These are phyloP conservation scores for Penaeus chinensis DNA, from an alignment of 1,140 invertebrate genomes.

Conservation along the genomic window DNA sequence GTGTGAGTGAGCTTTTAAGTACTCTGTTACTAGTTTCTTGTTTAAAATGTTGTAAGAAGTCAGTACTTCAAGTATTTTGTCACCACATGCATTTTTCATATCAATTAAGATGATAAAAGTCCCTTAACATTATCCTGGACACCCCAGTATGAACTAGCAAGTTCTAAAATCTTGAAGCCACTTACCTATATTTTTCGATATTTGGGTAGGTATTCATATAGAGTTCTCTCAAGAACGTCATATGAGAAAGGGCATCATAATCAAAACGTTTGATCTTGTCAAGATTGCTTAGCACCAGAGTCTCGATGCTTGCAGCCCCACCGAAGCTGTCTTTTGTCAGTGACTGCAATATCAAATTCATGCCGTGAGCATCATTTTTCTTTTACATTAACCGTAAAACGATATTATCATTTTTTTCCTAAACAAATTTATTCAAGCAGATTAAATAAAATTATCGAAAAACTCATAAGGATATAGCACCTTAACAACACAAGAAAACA, in stretches of 20 bases:
- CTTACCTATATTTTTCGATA: constrained; percentile 63
- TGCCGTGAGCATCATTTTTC: no score
- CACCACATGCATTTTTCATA: no score
- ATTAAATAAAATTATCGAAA: no score
- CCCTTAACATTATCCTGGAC: background rate
- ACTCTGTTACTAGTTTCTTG: no score
- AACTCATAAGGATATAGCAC: no score
- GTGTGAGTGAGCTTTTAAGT: no score
- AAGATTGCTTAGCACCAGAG: constrained; percentile 58
- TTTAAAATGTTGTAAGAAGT: no score
- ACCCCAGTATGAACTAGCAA: background rate
- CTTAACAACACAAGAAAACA: no score
- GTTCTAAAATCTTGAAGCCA: background rate
- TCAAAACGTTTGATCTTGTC: constrained; percentile 63
- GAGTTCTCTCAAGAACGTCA: constrained; percentile 60
- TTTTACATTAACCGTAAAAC: no score
- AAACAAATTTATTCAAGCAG: no score
- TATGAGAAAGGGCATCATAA: constrained; percentile 63
- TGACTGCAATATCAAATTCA: constrained; percentile 33
- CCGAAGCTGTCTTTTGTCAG: constrained; percentile 63
- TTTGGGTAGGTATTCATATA: constrained; percentile 63
- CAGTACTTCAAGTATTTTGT: no score
- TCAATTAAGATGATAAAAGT: background rate
- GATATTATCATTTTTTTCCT: no score
- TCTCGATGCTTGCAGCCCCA: constrained; percentile 61